Evolutionary conservation across 2,888 invertebrate genomes (phyloP), one percentile per base, ranked within the genome.

Genomic region (Azorinus chamasolen): DNA sequence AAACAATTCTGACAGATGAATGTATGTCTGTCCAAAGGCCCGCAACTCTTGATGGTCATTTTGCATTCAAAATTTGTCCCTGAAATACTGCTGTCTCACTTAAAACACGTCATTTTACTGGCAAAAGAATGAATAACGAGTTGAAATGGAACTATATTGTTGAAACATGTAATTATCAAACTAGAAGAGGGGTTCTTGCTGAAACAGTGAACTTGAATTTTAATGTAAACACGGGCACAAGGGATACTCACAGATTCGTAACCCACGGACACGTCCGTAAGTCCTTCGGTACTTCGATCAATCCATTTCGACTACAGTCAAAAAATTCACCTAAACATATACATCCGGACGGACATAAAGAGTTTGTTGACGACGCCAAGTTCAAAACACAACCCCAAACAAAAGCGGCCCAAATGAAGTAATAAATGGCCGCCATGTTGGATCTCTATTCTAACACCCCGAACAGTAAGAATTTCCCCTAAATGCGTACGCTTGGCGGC

Each of bases 201-300:
- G 10, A 32, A 4, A 32, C 5, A 32, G 32, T 32, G 32, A 32
- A 32, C 32, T 32, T 32, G 32, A 32, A 32, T 32, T 32, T 32
- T 53, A 24, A 22, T 55, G 55, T 55, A 55, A 55, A 51, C 51
- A 61, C 20, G 10, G 27, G n/a, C 51, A 61, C 20, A 32, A 45
- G n/a, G 22, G 39, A 64, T 91, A 95, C 95, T 95, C 95, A 96
- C 95, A 97, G 94, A 91, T 95, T 95, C 94, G 95, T 95, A 92
- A 96, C 95, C 96, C 96, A 96, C 93, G 94, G 95, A 96, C 96
- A 96, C 93, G 94, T 94, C 74, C 96, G 96, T 92, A 97, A 94
- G 93, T 95, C 93, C 73, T 92, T 94, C 84, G 97, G 96, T 92
- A 96, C 95, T 88, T 94, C 94, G 84, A 94, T 94, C 90, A 96